Percentiles rank a stretch among this genome's conserved stretches.
phyloP scores from a whole-genome alignment of 2,888 invertebrate species.

The Cheilosia vulpina region DNA sequence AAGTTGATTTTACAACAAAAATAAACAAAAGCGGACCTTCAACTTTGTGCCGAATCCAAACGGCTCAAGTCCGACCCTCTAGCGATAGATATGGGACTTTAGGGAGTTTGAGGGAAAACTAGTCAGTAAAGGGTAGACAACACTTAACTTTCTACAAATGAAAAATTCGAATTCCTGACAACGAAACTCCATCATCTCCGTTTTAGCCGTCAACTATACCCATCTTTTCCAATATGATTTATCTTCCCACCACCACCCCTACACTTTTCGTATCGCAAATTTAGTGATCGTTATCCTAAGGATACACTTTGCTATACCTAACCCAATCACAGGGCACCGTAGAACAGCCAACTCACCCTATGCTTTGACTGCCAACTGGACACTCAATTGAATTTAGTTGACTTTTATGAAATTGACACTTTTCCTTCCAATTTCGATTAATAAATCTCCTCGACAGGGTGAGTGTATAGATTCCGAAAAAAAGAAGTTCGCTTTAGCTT shows the following conservation, averaged over 20 bases:
- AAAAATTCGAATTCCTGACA: no score
- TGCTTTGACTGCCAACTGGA: conserved; percentile 34
- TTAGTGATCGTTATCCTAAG: conserved; percentile 12
- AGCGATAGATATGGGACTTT: no score
- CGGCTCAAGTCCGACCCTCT: no score
- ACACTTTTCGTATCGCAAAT: conserved; percentile 8
- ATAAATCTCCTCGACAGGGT: conserved; percentile 60
- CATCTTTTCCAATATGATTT: conserved; percentile 53
- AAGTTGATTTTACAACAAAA: no score
- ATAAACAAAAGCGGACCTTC: no score
- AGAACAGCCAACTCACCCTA: conserved; percentile 49
- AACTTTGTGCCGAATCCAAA: no score
- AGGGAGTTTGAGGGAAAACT: no score
- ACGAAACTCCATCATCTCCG: background rate
- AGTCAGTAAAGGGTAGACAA: no score
- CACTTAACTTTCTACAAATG: no score
- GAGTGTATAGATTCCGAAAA: conserved; percentile 47
- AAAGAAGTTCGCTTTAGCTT: conserved; percentile 50
- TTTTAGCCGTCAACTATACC: conserved; percentile 7
- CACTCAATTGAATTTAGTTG: conserved; percentile 69
- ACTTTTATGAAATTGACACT: conserved; percentile 77
- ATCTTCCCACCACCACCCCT: conserved; percentile 55
- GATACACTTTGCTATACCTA: conserved; percentile 20
- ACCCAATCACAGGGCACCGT: conserved; percentile 6
- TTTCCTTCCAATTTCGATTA: conserved; percentile 77